phyloP scores from a whole-genome alignment of 2,888 invertebrate species.

The Amphimallon solstitiale region DNA sequence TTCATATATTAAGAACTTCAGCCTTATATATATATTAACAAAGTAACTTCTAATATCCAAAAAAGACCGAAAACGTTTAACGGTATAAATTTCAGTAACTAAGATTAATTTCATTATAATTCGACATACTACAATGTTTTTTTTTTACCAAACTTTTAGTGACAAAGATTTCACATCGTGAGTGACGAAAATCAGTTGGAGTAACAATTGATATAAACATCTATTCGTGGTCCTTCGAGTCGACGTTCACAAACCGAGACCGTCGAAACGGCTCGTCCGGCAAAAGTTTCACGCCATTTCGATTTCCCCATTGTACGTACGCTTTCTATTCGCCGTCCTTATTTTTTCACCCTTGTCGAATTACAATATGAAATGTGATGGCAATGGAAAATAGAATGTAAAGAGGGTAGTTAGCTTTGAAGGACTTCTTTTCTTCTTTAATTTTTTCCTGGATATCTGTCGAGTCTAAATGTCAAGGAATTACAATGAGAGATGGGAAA shows the following conservation, averaged over 20 bases:
- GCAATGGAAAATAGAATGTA: constrained; percentile 6
- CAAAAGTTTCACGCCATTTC: constrained; percentile 8
- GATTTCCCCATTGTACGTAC: constrained; percentile 13
- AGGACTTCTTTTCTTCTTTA: background rate
- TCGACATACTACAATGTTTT: too few relatives aligned
- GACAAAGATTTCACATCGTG: too few relatives aligned
- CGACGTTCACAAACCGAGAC: background rate
- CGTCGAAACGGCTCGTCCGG: background rate
- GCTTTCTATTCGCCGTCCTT: background rate
- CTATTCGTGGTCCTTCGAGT: background rate
- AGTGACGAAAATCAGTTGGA: too few relatives aligned
- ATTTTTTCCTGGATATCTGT: background rate
- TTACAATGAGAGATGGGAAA: background rate
- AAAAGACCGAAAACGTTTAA: too few relatives aligned
- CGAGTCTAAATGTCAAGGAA: constrained; percentile 7
- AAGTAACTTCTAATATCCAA: too few relatives aligned
- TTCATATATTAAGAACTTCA: too few relatives aligned
- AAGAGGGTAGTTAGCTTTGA: background rate
- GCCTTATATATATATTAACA: too few relatives aligned
- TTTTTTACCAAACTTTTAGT: too few relatives aligned
- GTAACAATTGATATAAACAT: too few relatives aligned
- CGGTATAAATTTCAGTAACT: too few relatives aligned
- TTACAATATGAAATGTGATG: background rate
- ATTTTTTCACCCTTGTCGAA: constrained; percentile 1
- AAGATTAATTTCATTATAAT: too few relatives aligned